These are phyloP conservation scores for Cebidichthys violaceus DNA, from an alignment of 2,113 vertebrate species.

Conservation along the genomic window DNA sequence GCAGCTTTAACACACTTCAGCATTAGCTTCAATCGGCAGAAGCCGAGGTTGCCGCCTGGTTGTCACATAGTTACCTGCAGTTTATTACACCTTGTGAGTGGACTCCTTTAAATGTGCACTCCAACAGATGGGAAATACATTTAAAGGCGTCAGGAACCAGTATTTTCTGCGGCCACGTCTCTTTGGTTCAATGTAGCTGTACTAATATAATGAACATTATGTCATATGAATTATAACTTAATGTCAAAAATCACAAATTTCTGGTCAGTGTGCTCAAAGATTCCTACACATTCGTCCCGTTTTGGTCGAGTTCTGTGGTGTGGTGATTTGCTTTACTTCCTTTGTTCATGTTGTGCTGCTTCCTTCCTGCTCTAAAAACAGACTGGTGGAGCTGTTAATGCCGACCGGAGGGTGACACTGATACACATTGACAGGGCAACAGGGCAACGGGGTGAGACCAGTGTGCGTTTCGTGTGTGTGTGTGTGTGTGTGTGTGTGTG, in stretches of 20 bases:
- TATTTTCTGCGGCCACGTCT: not conserved
- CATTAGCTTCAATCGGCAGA: too few species aligned
- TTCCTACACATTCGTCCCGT: slow-evolving; percentile 1
- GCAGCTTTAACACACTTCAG: too few species aligned
- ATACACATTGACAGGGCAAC: slow-evolving; percentile 65
- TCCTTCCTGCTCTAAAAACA: slow-evolving; percentile 62
- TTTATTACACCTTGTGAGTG: too few species aligned
- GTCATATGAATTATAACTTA: not conserved
- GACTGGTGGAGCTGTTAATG: slow-evolving; percentile 43
- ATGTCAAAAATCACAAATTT: not conserved
- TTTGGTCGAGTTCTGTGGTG: not conserved
- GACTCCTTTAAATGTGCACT: not conserved
- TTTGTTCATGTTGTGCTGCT: slow-evolving; percentile 16
- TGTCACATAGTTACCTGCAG: too few species aligned
- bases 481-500: not conserved
- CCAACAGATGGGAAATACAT: not conserved
- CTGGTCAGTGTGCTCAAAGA: not conserved
- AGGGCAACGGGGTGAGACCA: slow-evolving; percentile 39
- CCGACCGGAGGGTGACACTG: slow-evolving; percentile 65
- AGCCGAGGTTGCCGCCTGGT: too few species aligned
- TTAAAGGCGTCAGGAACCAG: not conserved
- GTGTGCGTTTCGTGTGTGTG: slow-evolving; percentile 25
- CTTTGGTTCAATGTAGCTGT: not conserved
- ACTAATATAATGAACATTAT: not conserved
- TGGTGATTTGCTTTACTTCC: slow-evolving; percentile 1